Percentiles rank a stretch among this genome's conserved stretches.
phyloP scores from a whole-genome alignment of 53 echinoderm and acorn worm species.

The Apostichopus leukothele region DNA sequence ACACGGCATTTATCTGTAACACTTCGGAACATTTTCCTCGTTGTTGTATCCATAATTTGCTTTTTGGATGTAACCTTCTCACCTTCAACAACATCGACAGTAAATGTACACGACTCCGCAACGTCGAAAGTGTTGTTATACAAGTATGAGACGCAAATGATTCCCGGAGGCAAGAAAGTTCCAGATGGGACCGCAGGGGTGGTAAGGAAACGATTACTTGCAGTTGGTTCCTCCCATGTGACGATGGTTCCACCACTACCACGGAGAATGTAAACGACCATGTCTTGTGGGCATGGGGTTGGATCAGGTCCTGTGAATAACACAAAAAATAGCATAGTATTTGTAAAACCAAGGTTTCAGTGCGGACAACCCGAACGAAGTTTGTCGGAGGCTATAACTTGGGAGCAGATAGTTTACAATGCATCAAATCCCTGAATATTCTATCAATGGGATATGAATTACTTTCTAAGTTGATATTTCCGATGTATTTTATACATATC shows the following conservation, averaged over 20 bases:
- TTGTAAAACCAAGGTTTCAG: too few relatives aligned
- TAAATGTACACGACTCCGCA: not conserved
- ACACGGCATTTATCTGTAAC: too few relatives aligned
- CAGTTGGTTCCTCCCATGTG: slow-evolving; percentile 25
- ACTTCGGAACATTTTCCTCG: too few relatives aligned
- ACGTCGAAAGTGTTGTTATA: not conserved
- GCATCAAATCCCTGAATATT: too few relatives aligned
- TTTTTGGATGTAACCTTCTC: not conserved
- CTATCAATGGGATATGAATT: too few relatives aligned
- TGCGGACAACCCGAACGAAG: too few relatives aligned
- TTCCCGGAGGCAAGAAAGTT: slow-evolving; percentile 3
- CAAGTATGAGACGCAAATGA: not conserved
- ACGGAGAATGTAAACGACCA: slow-evolving; percentile 4
- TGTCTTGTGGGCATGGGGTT: not conserved
- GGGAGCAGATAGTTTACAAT: too few relatives aligned
- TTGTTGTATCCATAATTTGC: too few relatives aligned
- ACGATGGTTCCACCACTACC: slow-evolving; percentile 41
- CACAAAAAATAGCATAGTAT: too few relatives aligned
- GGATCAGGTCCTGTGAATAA: slow-evolving; percentile 17
- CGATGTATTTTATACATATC: too few relatives aligned
- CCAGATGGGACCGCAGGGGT: not conserved
- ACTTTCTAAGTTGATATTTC: too few relatives aligned
- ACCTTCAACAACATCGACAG: slow-evolving; percentile 8
- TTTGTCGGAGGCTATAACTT: too few relatives aligned
- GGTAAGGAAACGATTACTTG: not conserved